Evolutionary conservation across 2,888 invertebrate species (phyloP).

Genomic region (Apodemia hepburni): DNA sequence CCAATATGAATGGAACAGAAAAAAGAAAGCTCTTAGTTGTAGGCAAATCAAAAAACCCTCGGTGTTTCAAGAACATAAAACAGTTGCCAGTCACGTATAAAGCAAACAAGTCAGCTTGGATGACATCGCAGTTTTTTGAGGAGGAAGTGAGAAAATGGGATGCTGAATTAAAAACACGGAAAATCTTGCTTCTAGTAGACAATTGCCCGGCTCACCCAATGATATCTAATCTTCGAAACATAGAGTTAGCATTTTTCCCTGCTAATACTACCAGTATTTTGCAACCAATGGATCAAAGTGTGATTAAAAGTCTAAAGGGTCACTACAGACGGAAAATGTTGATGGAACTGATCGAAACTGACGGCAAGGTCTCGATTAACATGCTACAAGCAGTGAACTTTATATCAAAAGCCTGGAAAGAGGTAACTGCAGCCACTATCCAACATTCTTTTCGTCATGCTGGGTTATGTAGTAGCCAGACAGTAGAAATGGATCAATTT

Average conservation of each 20-base stretch:
- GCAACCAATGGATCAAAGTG: slow-evolving; percentile 37
- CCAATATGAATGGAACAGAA: slow-evolving; percentile 40
- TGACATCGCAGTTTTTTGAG: slow-evolving; percentile 35
- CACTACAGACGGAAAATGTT: slow-evolving; percentile 36
- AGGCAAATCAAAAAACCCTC: slow-evolving; percentile 40
- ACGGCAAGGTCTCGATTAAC: slow-evolving; percentile 34
- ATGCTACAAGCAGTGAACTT: slow-evolving; percentile 25
- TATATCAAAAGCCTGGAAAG: not conserved
- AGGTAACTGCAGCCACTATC: slow-evolving; percentile 6
- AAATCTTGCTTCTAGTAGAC: slow-evolving; percentile 34
- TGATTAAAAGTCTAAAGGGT: slow-evolving; percentile 36
- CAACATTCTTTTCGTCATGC: slow-evolving; percentile 18
- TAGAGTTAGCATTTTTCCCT: slow-evolving; percentile 9
- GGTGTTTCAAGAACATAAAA: slow-evolving; percentile 42
- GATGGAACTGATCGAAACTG: slow-evolving; percentile 22
- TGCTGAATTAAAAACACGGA: slow-evolving; percentile 33
- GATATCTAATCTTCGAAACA: slow-evolving; percentile 6
- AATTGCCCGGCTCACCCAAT: slow-evolving; percentile 7
- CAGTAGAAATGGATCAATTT: slow-evolving; percentile 23
- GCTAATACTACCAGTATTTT: slow-evolving; percentile 35
- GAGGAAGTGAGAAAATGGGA: slow-evolving; percentile 35
- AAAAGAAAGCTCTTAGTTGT: slow-evolving; percentile 42
- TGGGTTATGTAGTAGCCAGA: slow-evolving; percentile 18
- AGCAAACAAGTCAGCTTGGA: slow-evolving; percentile 39
- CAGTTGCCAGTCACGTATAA: slow-evolving; percentile 38